A percentile compares a stretch with the other conserved stretches of the same genome.
phyloP scores from a whole-genome alignment of 2,113 vertebrate genomes.

The Odocoileus hemionus region DNA sequence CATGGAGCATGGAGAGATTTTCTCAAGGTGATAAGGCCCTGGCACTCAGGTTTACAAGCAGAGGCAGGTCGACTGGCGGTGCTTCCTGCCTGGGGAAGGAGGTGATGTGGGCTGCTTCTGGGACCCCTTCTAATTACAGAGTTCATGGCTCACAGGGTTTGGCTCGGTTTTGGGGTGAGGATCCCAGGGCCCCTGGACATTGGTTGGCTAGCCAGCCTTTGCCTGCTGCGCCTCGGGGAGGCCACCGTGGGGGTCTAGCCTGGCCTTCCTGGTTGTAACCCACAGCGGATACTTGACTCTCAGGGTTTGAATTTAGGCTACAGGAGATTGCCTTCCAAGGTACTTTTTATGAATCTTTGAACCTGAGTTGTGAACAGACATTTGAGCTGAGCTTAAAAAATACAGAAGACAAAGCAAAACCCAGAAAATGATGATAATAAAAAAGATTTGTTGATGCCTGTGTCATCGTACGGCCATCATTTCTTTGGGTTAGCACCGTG shows the following conservation, averaged over 20 bases:
- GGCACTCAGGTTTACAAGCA: not conserved
- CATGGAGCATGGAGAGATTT: slow-evolving; percentile 25
- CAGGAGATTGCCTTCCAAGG: not conserved
- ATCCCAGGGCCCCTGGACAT: not conserved
- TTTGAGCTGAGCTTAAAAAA: not conserved
- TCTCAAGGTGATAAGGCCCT: slow-evolving; percentile 43
- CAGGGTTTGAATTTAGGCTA: not conserved
- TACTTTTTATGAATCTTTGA: not conserved
- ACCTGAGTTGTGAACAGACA: not conserved
- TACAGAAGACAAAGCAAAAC: not conserved
- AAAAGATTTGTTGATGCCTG: not conserved
- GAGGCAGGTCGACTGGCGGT: not conserved
- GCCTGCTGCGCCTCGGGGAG: not conserved
- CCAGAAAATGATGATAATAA: not conserved
- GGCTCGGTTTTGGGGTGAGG: not conserved
- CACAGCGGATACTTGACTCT: not conserved
- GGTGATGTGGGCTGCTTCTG: not conserved
- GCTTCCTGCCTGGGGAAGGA: not conserved
- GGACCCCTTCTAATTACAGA: not conserved
- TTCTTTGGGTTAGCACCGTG: not conserved
- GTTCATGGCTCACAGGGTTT: not conserved
- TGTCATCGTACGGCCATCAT: not conserved
- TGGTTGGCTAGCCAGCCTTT: not conserved
- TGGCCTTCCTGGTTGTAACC: not conserved
- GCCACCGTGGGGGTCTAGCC: not conserved